Base-by-base conservation (phyloP, 2,797 vertebrate species). In the Chelonia mydas region DNA sequence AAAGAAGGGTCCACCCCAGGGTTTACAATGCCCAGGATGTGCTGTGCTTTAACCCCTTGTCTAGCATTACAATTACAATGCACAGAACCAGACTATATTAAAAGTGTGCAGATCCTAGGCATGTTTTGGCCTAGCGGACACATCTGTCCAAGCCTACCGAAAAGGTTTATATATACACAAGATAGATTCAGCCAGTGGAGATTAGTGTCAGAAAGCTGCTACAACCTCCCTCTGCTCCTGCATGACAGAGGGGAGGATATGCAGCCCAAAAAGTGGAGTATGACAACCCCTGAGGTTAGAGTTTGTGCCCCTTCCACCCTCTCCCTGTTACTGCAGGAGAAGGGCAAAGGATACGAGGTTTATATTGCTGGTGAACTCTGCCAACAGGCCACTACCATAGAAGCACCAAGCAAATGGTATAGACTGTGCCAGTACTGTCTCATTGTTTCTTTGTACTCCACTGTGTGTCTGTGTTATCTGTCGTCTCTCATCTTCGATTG, bases 221-320 rank as follows among this genome's bases (percentile, higher is more conserved):
- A 4, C 15, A 31, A 8, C 5, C 3, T 21, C 59, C n/a, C 25
- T 41, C 4, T 57, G 65, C 74, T 49, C 5, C 12, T 2, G 49
- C 17, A 3, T 8, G 57, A 27, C 57, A 13, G 8, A 28, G 3
- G 11, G 16, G 80, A 81, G 25, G 27, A 37, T 37, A 25, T 11
- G 54, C 54, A 76, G 72, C 27, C 16, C 4, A 17, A 28, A 57
- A 47, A 57, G 16, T 16, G 15, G 28, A 31, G 16, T 31, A 31
- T 27, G 88, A 12, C 53, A 49, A 17, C 11, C 0, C 0, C 3
- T 45, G 61, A 81, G 51, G 61, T 53, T 10, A 61, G 51, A 0
- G 8, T 84, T 15, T 45, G 41, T 59, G 0, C 47, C 53, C 15
- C 49, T 89, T 28, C 31, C 61, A 0, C 45, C 68, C 0, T 45